Evolutionary conservation across 2,797 vertebrate species (phyloP), one percentile per base, ranked within the genome.

Genomic region (Gymnoscopelus braueri): DNA sequence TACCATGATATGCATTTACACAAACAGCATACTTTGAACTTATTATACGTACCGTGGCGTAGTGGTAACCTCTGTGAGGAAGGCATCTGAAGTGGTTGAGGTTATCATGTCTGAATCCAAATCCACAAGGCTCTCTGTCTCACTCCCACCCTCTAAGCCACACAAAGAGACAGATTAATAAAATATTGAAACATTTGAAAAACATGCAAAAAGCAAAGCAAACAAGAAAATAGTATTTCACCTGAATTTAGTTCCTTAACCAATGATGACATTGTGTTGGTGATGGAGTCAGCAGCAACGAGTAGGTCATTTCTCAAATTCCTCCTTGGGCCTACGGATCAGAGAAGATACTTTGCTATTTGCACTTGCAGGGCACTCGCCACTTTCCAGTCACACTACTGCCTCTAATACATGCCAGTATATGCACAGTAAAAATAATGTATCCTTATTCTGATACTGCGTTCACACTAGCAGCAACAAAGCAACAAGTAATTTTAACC

Each of bases 201-300:
- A 14, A 58, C 7, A 54, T 8, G 8, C 19, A 24, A 1, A 9
- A 55, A 24, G 53, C 4, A 9, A 8, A 15, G 12, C 19, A 5
- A 53, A 32, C 26, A 35, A 24, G 7, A 24, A 4, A 12, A 15
- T 4, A 44, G 19, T 1, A 26, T 6, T 5, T 50, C 64, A 99
- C 98, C 98, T 59, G 98, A 98, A 86, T 99, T 97, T 14, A 99
- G 94, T 79, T 99, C 98, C 88, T 95, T 98, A 69, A 99, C 98
- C 47, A 99, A 90, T 60, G 97, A 99, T 23, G 97, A 99, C 98
- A 99, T 99, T 55, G 98, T 99, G 87, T 97, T 99, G 77, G 98
- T 99, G 87, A 99, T 99, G 69, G 98, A 99, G 93, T 99, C 98
- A 66, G 98, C 98, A 84, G 98, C 98, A 63, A 99, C 95, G 63